Percentiles rank a stretch among this genome's conserved stretches.
Evolutionary conservation across 2,113 vertebrate genomes (phyloP).

Genomic region (Arvicanthis niloticus): DNA sequence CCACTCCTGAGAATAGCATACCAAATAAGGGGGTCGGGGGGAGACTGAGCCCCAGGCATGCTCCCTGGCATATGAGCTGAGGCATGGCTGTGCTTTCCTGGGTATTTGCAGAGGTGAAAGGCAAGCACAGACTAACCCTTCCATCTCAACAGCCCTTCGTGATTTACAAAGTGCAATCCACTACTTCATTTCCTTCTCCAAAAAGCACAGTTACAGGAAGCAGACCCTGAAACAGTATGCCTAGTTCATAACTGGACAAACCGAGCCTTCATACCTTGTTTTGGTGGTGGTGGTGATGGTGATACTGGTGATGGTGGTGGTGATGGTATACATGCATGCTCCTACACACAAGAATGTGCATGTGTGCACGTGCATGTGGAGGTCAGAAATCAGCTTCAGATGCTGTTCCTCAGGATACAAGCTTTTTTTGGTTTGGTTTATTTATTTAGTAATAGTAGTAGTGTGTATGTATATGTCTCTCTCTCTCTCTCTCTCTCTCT

Average conservation of each 20-base stretch:
- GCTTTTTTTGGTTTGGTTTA: neutral
- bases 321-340: neutral
- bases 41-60: neutral
- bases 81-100: neutral
- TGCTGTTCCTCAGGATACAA: neutral
- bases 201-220: neutral
- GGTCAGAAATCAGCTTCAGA: neutral
- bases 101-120: neutral
- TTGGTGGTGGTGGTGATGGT: neutral
- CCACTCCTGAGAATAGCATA: neutral
- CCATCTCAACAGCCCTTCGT: neutral
- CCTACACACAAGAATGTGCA: too few species aligned
- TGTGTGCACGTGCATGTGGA: neutral
- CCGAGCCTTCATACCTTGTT: neutral
- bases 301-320: neutral
- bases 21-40: accelerated
- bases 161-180: neutral
- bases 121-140: neutral
- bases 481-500: too few species aligned
- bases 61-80: neutral
- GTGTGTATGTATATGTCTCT: neutral
- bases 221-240: neutral
- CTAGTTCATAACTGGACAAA: slow-evolving; percentile 28
- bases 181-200: neutral
- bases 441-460: neutral